Conservation (phyloP, 2,888 invertebrate genomes). For the Drosophila testacea region DNA sequence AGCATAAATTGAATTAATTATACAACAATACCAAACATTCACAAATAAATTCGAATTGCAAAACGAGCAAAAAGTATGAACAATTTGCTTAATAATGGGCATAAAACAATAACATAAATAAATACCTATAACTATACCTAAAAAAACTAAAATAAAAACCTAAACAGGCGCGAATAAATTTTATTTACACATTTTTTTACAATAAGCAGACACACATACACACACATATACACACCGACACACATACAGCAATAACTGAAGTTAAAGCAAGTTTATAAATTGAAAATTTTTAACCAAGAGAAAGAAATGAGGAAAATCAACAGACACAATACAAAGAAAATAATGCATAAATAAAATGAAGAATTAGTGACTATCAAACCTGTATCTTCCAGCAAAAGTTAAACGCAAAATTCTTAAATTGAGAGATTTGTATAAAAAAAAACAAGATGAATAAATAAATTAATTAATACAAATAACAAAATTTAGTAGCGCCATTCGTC, state of each 20-base stretch:
- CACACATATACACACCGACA: slow-evolving; percentile 20
- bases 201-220: slow-evolving; percentile 44
- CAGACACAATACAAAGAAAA: slow-evolving; percentile 50
- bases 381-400: slow-evolving; percentile 84
- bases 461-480: slow-evolving; percentile 43
- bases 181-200: slow-evolving; percentile 80
- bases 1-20: slow-evolving; percentile 81
- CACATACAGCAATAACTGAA: slow-evolving; percentile 35
- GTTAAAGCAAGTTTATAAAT: slow-evolving; percentile 45
- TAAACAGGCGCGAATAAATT: slow-evolving; percentile 59
- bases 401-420: slow-evolving; percentile 65
- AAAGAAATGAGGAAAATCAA: slow-evolving; percentile 35
- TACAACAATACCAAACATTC: slow-evolving; percentile 68
- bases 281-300: slow-evolving; percentile 52
- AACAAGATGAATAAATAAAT: slow-evolving; percentile 38
- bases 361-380: slow-evolving; percentile 85
- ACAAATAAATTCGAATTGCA: slow-evolving; percentile 56
- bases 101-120: slow-evolving; percentile 75
- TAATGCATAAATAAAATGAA: slow-evolving; percentile 71
- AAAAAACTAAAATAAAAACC: neutral
- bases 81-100: slow-evolving; percentile 64
- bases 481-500: slow-evolving; percentile 54
- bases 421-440: slow-evolving; percentile 61
- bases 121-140: slow-evolving; percentile 57
- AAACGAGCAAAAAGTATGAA: slow-evolving; percentile 45